Base-by-base conservation (phyloP, 53 echinoderm and acorn worm species). In the Zoroaster sp. region DNA sequence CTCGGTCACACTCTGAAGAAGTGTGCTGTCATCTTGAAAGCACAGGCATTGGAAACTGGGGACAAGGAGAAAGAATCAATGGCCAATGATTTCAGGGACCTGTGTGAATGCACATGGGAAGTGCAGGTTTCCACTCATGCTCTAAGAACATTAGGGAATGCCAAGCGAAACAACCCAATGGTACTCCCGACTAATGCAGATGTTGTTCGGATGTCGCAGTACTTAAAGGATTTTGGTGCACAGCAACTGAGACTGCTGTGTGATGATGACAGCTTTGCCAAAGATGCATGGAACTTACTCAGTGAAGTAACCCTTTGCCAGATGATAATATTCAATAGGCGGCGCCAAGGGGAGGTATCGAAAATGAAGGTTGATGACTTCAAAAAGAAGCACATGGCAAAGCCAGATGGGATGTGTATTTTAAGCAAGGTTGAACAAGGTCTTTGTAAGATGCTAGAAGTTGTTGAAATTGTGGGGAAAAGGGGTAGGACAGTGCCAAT, bases 401-500 rank as follows among this genome's bases (percentile, higher is more conserved):
- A 87, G 34, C 42, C 66, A 77, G 91, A 93, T 33, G 71, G 89
- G 68, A 89, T 68, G 39, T 51, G 73, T 30, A 5, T 21, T 4
- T 68, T 86, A 15, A 70, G 63, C 77, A 55, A 11, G 40, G 54
- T 93, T 39, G 90, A 90, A 28, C 49, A 90, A 75, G 55, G 31
- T 32, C 66, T 90, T 3, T 72, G 70, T 36, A 66, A 79, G 35
- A 35, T 45, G 39, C 35, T 93, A 25, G 66, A 40, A 34, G 30
- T 83, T 10, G 90, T 93, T 36, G 90, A 93, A 46, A 74, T 90
- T 35, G 59, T 79, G 69, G 93, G 92, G 23, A 93, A 90, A 66
- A 86, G 75, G 78, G 90, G 93, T 9, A 43, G 90, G 13, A 17
- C 47, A n/a, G 90, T 93, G 3, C 93, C 93, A 65, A 78, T 88